Base-by-base conservation (phyloP, 2,113 vertebrate genomes). In the Brachypodius melanocephalos region DNA sequence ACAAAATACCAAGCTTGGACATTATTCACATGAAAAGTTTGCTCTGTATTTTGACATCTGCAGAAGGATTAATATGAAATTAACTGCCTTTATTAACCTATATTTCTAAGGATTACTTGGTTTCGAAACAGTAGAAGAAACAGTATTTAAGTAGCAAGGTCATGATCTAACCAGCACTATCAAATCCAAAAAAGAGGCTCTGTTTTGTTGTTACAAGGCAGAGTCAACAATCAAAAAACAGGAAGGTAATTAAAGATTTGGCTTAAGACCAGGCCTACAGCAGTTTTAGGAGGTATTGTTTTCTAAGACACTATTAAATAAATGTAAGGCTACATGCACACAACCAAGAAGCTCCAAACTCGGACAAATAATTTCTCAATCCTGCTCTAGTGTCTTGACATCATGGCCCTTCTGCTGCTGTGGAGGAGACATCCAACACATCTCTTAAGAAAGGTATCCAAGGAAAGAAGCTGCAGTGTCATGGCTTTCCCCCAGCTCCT, bases 201-300 rank as follows among this genome's bases (percentile, higher is more conserved):
- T 90, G 52, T 85, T 95, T 95, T 96, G 36, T 76, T 91, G 72
- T 81, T 78, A 55, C 61, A 90, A 69, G 57, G 61, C 69, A 93
- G 80, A 90, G 52, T 59, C 80, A 90, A 89, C 92, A 95, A 89
- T 75, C 76, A 86, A 49, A 71, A 92, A 65, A 87, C 75, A 89
- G 93, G 94, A 95, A 93, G 25, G 45, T 81, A 95, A 90, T 95
- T 93, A 97, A 93, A 89, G 59, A 52, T 40, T 90, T 96, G 94
- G 91, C 89, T 65, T 42, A 63, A 65, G 17, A 71, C 73, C 94
- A 95, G 94, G 34, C 24, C 38, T 74, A 80, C 54, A 89, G 51
- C 52, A 84, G 52, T 68, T 81, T 78, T 52, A 81, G 61, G n/a
- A 86, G 34, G 21, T 38, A 84, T 78, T 96, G 68, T 95, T 89